phyloP scores from a whole-genome alignment of 2,113 vertebrate genomes.

The Hippocampus abdominalis region DNA sequence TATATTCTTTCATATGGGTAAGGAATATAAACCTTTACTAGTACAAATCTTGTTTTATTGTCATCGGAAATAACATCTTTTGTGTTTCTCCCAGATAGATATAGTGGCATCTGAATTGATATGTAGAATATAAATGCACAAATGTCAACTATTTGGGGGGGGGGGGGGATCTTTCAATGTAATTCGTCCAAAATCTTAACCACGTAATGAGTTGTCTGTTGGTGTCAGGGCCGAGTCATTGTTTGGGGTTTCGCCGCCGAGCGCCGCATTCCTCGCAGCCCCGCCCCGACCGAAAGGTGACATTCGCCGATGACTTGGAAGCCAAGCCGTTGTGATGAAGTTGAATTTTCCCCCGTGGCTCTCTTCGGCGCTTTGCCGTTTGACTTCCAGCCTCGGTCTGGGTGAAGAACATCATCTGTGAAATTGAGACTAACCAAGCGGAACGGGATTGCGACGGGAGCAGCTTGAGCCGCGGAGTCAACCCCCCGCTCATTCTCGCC shows the following conservation, averaged over 20 bases:
- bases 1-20: background rate
- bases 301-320: conserved; percentile 30
- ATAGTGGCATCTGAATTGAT: no score
- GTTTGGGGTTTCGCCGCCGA: background rate
- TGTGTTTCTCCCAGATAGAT: background rate
- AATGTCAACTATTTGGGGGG: no score
- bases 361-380: conserved; percentile 56
- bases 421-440: conserved; percentile 77
- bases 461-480: conserved; percentile 58
- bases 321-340: conserved; percentile 41
- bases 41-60: background rate
- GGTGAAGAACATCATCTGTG: conserved; percentile 72
- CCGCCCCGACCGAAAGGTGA: conserved; percentile 22
- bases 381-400: conserved; percentile 60
- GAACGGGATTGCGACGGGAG: conserved; percentile 67
- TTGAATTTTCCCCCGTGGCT: conserved; percentile 44
- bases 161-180: no score
- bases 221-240: background rate
- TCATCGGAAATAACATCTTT: background rate
- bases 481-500: background rate
- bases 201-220: background rate
- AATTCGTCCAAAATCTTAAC: no score
- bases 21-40: background rate
- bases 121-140: no score
- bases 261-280: background rate